phyloP scores from a whole-genome alignment of 2,888 invertebrate genomes.

The Sabatieria punctata region DNA sequence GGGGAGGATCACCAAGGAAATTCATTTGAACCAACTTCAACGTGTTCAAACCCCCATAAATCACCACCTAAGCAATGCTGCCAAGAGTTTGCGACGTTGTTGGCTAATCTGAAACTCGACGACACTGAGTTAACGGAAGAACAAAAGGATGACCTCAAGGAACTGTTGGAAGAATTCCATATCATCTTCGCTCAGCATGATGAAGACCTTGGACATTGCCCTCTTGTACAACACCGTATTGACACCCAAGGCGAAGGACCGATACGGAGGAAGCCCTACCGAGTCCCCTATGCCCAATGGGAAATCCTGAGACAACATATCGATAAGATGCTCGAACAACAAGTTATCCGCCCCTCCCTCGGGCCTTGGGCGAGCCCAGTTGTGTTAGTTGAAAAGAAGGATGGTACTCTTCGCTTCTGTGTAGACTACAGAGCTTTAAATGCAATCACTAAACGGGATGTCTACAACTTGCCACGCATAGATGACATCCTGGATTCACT shows the following conservation, averaged over 20 bases:
- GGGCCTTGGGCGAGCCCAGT: neutral
- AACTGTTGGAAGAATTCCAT: neutral
- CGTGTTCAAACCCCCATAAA: too few species aligned
- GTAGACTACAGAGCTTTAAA: constrained; percentile 7
- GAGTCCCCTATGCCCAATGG: neutral
- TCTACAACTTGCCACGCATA: constrained; percentile 1
- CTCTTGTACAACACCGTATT: neutral
- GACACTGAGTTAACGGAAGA: neutral
- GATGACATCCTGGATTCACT: neutral
- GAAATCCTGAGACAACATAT: neutral
- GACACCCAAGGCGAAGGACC: neutral
- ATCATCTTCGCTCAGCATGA: neutral
- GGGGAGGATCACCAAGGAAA: too few species aligned
- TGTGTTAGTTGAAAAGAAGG: neutral
- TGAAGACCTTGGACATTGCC: neutral
- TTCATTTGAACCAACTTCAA: too few species aligned
- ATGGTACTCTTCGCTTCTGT: neutral
- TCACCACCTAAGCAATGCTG: too few species aligned
- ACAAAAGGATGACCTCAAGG: neutral
- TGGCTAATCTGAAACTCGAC: too few species aligned
- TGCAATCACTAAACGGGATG: neutral
- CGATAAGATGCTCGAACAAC: neutral
- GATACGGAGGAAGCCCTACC: neutral
- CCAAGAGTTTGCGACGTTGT: too few species aligned
- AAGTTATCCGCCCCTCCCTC: neutral